Conservation (phyloP, 2,888 invertebrate species). For the Pseudococcus viburni region DNA sequence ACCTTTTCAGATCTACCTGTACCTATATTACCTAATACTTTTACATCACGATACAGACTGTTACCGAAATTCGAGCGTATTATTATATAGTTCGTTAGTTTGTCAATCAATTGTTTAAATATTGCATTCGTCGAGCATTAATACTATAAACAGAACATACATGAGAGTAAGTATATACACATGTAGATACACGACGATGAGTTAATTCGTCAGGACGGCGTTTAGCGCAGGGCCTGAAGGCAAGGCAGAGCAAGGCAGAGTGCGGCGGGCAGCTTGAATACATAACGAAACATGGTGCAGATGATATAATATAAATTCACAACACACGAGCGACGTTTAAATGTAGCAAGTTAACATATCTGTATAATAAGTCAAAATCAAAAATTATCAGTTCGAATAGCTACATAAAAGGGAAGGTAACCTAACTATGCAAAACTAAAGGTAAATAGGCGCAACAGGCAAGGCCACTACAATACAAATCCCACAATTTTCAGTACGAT, state of each 20-base stretch:
- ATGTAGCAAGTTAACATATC: no score
- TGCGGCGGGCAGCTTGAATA: neutral
- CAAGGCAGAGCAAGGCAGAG: no score
- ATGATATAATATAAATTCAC: neutral
- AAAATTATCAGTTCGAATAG: no score
- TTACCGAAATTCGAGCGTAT: neutral
- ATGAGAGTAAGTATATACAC: neutral
- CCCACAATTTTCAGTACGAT: no score
- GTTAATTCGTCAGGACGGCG: neutral
- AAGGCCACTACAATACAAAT: no score
- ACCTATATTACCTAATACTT: neutral
- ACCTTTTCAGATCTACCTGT: neutral
- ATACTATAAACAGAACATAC: neutral
- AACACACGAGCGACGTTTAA: neutral
- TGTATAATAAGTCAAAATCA: no score
- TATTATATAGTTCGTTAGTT: conserved; percentile 46
- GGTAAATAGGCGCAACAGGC: no score
- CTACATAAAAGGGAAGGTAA: no score
- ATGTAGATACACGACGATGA: neutral
- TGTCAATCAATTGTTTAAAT: conserved; percentile 54
- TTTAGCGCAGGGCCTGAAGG: neutral
- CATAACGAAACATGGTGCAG: neutral
- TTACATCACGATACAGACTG: neutral
- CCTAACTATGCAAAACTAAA: no score
- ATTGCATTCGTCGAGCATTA: conserved; percentile 33